A percentile compares a stretch with the other conserved stretches of the same genome.
phyloP scores from a whole-genome alignment of 2,888 invertebrate species.

The Nomada ferruginata region DNA sequence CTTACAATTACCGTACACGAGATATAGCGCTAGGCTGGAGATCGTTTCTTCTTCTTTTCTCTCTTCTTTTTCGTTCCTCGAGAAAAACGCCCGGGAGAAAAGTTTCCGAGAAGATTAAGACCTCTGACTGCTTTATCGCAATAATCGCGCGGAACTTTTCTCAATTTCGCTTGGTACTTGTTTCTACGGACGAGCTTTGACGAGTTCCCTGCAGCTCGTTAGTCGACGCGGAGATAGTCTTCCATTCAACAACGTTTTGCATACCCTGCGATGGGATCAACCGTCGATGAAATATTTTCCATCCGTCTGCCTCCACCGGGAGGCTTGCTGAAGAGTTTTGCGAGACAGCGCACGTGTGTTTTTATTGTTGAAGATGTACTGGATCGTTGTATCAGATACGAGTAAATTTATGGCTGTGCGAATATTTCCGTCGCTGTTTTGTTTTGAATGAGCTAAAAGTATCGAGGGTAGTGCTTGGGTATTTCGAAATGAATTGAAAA shows the following conservation, averaged over 20 bases:
- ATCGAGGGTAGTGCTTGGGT: too few relatives aligned
- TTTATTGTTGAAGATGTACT: too few relatives aligned
- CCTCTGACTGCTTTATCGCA: slow-evolving; percentile 30
- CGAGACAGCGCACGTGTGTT: too few relatives aligned
- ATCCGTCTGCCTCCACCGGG: slow-evolving; percentile 4
- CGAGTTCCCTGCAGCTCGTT: slow-evolving; percentile 35
- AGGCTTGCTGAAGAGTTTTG: slow-evolving; percentile 1
- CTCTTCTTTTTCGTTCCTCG: neutral
- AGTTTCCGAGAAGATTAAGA: slow-evolving; percentile 43
- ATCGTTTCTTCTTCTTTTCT: slow-evolving; percentile 32
- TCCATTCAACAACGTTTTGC: neutral
- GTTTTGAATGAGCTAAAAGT: too few relatives aligned
- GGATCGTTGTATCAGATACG: too few relatives aligned
- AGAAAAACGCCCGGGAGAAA: neutral
- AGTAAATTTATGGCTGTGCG: too few relatives aligned
- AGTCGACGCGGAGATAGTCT: slow-evolving; percentile 13
- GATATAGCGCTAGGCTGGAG: neutral
- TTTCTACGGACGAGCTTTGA: slow-evolving; percentile 12
- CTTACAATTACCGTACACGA: slow-evolving; percentile 61
- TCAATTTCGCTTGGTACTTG: slow-evolving; percentile 39
- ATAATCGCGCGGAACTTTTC: slow-evolving; percentile 53
- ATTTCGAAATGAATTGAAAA: too few relatives aligned
- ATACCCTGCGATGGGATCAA: slow-evolving; percentile 7
- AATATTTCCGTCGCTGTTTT: too few relatives aligned
- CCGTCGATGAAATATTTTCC: slow-evolving; percentile 2